Evolutionary conservation across 2,797 vertebrate species (phyloP).

Genomic region (Falco columbarius): DNA sequence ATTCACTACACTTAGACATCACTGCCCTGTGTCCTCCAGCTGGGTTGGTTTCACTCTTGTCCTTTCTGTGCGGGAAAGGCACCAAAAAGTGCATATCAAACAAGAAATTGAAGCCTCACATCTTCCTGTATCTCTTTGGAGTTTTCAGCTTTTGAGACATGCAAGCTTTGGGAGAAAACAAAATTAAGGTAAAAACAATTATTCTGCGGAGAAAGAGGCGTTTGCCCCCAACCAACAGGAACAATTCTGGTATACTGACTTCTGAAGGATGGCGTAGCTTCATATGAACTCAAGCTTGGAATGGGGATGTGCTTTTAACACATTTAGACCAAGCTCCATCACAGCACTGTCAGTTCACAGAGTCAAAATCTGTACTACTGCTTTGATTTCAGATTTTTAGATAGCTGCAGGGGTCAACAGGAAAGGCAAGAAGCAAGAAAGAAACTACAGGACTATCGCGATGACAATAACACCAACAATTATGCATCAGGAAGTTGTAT

Average conservation of each 20-base stretch:
- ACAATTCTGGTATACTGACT: neutral
- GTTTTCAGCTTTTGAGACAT: neutral
- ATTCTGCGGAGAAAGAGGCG: neutral
- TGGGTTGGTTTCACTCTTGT: neutral
- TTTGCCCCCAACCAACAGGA: no score
- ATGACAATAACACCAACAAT: neutral
- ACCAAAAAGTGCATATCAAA: neutral
- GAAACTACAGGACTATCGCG: neutral
- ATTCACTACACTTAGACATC: neutral
- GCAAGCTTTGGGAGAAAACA: neutral
- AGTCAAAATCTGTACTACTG: neutral
- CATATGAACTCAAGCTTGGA: neutral
- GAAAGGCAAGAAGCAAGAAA: neutral
- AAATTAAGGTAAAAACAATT: neutral
- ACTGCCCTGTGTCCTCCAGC: neutral
- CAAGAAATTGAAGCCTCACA: neutral
- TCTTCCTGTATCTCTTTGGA: no score
- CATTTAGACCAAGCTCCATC: neutral
- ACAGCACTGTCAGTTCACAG: neutral
- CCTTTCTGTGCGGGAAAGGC: neutral
- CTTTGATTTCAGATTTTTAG: neutral
- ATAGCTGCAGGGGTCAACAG: neutral
- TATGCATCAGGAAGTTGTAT: fast-evolving
- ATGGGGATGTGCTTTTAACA: neutral
- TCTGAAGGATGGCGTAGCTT: neutral